Percentiles rank a stretch among this genome's conserved stretches.
These are phyloP conservation scores for Polyommatus iphigenia DNA, from an alignment of 2,888 invertebrate species.

Conservation along the genomic window DNA sequence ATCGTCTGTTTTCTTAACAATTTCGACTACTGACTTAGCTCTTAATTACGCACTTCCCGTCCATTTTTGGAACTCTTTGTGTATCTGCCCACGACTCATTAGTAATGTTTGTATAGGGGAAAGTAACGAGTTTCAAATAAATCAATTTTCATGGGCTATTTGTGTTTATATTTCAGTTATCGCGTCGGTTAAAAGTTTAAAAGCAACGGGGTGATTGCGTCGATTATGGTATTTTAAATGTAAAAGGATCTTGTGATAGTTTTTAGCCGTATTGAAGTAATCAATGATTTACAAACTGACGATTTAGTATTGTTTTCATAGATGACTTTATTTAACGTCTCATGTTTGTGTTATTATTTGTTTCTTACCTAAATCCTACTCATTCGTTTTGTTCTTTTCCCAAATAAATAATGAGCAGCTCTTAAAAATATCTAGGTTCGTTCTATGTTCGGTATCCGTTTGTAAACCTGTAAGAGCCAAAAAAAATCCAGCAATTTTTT, in stretches of 20 bases:
- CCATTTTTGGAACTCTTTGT: conserved; percentile 12
- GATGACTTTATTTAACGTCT: too few relatives aligned
- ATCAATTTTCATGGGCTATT: conserved; percentile 6
- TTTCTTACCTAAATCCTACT: too few relatives aligned
- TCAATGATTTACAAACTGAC: background rate
- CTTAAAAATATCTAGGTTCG: too few relatives aligned
- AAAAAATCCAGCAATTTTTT: too few relatives aligned
- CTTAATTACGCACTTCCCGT: conserved; percentile 24
- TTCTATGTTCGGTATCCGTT: too few relatives aligned
- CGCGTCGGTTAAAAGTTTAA: conserved; percentile 1
- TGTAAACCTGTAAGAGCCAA: too few relatives aligned
- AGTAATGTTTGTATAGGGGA: background rate
- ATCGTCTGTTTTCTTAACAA: conserved; percentile 35
- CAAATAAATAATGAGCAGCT: too few relatives aligned
- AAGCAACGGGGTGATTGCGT: background rate
- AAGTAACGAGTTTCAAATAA: conserved; percentile 11
- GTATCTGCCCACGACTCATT: conserved; percentile 8
- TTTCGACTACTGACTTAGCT: conserved; percentile 16
- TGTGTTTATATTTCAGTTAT: conserved; percentile 5
- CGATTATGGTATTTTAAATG: background rate
- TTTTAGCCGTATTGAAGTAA: background rate
- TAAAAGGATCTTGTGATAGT: background rate
- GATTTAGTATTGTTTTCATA: too few relatives aligned
- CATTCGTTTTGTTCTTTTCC: too few relatives aligned
- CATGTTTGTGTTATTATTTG: background rate